Evolutionary conservation across 2,888 invertebrate genomes (phyloP), one percentile per base, ranked within the genome.

Genomic region (Rhagonycha lutea): DNA sequence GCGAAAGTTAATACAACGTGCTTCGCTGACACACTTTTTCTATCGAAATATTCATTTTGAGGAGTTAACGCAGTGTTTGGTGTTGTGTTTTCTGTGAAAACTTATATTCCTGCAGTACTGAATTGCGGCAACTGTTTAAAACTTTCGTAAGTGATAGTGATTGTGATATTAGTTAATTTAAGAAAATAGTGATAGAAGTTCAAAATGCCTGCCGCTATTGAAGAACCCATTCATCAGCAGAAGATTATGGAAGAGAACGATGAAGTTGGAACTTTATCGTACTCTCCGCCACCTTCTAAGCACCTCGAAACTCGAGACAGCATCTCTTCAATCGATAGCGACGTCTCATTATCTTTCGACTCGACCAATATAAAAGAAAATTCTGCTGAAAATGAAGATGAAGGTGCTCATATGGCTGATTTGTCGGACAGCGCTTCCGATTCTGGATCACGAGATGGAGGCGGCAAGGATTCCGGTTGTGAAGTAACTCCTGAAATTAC

Each of bases 381-480:
- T 12, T 74, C 84, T 7, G 80, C 82, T 12, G 83, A 84, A 72
- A 83, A 84, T 29, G 89, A 89, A 85, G 92, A 92, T 83, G 92
- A 93, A 82, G 91, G 91, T 67, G 91, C 91, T 60, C 88, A 89
- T 80, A 87, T 89, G 84, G 91, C 89, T 1, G 94, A 93, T 85
- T 87, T 92, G 24, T 93, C 93, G 65, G 93, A 93, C 86, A 90
- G 91, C 81, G 92, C 90, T 61, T 92, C 92, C 18, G 92, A 92
- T 72, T 88, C 91, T 61, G 91, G 91, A 74, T 91, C 91, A 69
- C 90, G 89, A 72, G 90, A 91, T 71, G 91, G 91, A 69, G 91
- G 91, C 61, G 91, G 91, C 78, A 92, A 92, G 85, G 93, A 93
- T 85, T 93, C 93, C 73, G 92, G 92, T 78, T 92, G 92, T 84